These are phyloP conservation scores for Pelagia noctiluca DNA, from an alignment of 30 jellyfish, hydroid and myxozoan species.

Conservation along the genomic window DNA sequence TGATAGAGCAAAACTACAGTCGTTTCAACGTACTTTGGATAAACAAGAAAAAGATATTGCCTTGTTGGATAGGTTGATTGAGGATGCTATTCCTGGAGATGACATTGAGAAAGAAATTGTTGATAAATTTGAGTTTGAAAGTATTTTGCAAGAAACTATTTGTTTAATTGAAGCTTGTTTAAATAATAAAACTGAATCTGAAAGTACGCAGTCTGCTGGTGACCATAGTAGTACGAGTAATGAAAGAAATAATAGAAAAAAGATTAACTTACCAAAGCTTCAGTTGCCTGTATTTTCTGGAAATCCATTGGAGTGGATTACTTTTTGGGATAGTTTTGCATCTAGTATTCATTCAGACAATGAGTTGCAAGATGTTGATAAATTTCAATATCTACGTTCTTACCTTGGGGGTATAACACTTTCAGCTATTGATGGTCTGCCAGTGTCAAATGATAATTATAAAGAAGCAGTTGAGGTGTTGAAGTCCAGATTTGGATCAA, in stretches of 20 bases:
- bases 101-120: neutral
- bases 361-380: slow-evolving; percentile 14
- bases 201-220: neutral
- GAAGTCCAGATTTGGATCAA: slow-evolving; percentile 8
- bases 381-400: slow-evolving; percentile 32
- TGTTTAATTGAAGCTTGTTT: slow-evolving; percentile 16
- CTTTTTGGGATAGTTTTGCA: slow-evolving; percentile 38
- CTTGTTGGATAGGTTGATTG: neutral
- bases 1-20: neutral
- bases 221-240: neutral
- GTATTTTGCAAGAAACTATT: neutral
- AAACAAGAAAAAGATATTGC: slow-evolving; percentile 17
- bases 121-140: slow-evolving; percentile 9
- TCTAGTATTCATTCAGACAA: slow-evolving; percentile 18
- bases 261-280: slow-evolving; percentile 20
- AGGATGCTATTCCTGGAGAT: neutral
- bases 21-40: slow-evolving; percentile 12
- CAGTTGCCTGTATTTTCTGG: slow-evolving; percentile 23
- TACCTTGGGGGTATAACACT: slow-evolving; percentile 27
- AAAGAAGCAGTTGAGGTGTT: slow-evolving; percentile 13
- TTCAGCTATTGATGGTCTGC: slow-evolving; percentile 5
- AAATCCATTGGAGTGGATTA: neutral
- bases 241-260: neutral
- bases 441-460: slow-evolving; percentile 13
- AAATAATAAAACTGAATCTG: neutral